Evolutionary conservation across 1,140 invertebrate species (phyloP).

Genomic region (Calliphora vicina): DNA sequence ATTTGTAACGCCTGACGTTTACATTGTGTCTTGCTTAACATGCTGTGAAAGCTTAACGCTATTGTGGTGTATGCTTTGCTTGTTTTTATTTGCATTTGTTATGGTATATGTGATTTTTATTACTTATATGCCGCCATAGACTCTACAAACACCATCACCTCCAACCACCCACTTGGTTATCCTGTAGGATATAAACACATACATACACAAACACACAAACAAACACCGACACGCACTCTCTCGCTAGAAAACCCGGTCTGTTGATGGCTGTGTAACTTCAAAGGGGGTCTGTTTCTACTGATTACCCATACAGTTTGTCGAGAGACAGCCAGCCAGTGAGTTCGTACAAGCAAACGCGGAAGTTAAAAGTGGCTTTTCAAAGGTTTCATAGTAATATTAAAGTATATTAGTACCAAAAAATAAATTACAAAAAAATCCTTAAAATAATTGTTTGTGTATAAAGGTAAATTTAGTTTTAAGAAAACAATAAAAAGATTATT

Average conservation of each 20-base stretch:
- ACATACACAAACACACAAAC: neutral
- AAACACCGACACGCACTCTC: neutral
- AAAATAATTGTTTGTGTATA: neutral
- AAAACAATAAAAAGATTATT: too few relatives aligned
- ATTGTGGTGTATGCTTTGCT: neutral
- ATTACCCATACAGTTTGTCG: conserved; percentile 23
- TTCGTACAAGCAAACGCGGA: conserved; percentile 17
- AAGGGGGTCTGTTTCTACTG: neutral
- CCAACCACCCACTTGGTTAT: conserved; percentile 23
- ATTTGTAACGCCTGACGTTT: neutral
- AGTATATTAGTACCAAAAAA: too few relatives aligned
- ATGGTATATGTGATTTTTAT: conserved; percentile 26
- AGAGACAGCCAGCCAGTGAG: conserved; percentile 14
- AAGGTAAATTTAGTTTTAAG: conserved; percentile 27
- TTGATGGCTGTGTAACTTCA: conserved; percentile 19
- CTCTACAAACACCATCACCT: neutral
- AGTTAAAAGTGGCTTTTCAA: neutral
- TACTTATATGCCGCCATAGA: conserved; percentile 22
- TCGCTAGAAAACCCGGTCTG: neutral
- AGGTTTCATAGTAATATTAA: neutral
- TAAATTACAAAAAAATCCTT: neutral
- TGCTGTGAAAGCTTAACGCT: neutral
- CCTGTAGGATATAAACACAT: neutral
- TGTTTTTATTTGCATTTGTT: neutral
- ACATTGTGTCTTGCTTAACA: neutral